Conservation (phyloP, 2,888 invertebrate species). For the Tetheella fluctuosa region DNA sequence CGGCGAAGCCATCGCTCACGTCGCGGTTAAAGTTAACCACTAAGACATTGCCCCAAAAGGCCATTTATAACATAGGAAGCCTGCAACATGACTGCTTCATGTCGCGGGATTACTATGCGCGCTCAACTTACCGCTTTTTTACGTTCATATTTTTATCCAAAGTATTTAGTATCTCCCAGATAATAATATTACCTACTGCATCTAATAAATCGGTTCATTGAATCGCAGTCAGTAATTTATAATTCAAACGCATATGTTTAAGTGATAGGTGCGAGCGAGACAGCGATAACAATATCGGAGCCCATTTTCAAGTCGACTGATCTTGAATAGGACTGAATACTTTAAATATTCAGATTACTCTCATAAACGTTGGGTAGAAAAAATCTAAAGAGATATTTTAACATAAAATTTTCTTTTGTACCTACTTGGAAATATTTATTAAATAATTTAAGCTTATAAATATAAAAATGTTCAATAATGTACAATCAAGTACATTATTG, state of each 20-base stretch:
- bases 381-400: constrained; percentile 4
- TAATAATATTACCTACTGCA: constrained; percentile 16
- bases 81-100: constrained; percentile 3
- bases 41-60: constrained; percentile 7
- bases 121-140: neutral
- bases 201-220: constrained; percentile 16
- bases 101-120: neutral
- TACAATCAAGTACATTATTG: neutral
- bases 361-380: constrained; percentile 1
- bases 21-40: constrained; percentile 7
- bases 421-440: neutral
- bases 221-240: constrained; percentile 8
- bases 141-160: neutral
- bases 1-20: neutral
- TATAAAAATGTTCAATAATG: no score
- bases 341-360: constrained; percentile 9
- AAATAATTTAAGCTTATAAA: no score
- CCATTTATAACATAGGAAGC: constrained; percentile 9
- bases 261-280: constrained; percentile 12
- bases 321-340: constrained; percentile 12
- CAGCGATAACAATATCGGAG: constrained; percentile 15
- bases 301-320: constrained; percentile 17
- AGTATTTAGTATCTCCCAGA: neutral
- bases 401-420: neutral
- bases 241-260: constrained; percentile 1